A percentile compares a stretch with the other conserved stretches of the same genome.
Evolutionary conservation across 1,140 invertebrate genomes (phyloP).

Genomic region (Schmidtea mediterranea): DNA sequence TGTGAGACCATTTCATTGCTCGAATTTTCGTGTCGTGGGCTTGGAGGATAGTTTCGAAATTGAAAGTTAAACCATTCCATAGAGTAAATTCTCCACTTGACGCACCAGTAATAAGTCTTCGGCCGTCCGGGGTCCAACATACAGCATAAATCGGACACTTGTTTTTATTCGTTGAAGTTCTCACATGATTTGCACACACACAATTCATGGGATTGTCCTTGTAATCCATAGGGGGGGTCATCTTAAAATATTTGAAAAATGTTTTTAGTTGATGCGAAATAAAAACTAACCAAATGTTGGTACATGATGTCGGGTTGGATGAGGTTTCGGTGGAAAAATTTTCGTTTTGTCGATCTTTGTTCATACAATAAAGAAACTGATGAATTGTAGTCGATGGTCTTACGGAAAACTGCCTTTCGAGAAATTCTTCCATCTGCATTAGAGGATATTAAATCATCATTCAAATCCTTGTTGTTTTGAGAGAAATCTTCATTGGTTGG

Average conservation of each 20-base stretch:
- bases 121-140: constrained; percentile 93
- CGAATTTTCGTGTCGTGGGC: constrained; percentile 88
- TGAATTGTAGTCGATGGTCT: constrained; percentile 94
- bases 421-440: constrained; percentile 57
- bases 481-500: no score
- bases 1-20: constrained; percentile 96
- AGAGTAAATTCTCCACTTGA: constrained; percentile 95
- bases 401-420: constrained; percentile 75
- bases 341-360: no score
- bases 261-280: neutral
- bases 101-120: constrained; percentile 80
- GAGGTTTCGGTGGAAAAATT: no score
- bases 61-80: constrained; percentile 98
- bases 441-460: no score
- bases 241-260: constrained; percentile 17
- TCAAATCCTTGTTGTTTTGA: no score
- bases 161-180: constrained; percentile 97
- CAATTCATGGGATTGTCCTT: constrained; percentile 81
- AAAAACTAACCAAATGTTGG: no score
- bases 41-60: constrained; percentile 99
- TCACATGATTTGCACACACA: constrained; percentile 75
- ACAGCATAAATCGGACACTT: constrained; percentile 92
- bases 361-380: constrained; percentile 22
- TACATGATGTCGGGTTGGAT: no score
- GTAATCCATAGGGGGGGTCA: constrained; percentile 60